Base-by-base conservation (phyloP, 2,888 invertebrate genomes). In the Lycia hirtaria region DNA sequence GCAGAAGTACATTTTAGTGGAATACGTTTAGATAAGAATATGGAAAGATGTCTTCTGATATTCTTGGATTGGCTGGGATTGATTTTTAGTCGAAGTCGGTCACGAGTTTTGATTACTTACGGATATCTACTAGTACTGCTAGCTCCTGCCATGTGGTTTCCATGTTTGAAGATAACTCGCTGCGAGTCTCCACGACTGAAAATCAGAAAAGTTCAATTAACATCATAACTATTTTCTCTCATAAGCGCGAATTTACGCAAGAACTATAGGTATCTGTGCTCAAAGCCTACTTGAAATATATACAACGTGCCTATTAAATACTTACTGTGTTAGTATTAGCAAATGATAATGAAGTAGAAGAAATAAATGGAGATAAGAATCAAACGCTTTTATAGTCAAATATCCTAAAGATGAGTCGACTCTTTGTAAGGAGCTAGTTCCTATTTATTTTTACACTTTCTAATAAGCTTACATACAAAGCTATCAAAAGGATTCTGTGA, bases 181-280 rank as follows among this genome's bases (percentile, higher is more conserved):
- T 95, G 95, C 62, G 94, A 94, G 83, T 95, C 95, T 78, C 94
- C 93, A 75, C 95, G 95, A 92, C 95, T 95, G 93, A 79, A 83
- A 81, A 79, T 70, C 73, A 67, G 60, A 67, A 69, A 28, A 52
- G n/a, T 1, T 7, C n/a, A n/a, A n/a, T n/a, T n/a, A n/a, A n/a
- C n/a, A n/a, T n/a, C n/a, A n/a, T n/a, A n/a, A n/a, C n/a, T n/a
- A n/a, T n/a, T n/a, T n/a, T n/a, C n/a, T n/a, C n/a, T n/a, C n/a
- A n/a, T n/a, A n/a, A n/a, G n/a, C n/a, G n/a, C n/a, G n/a, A n/a
- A n/a, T n/a, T n/a, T n/a, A n/a, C n/a, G n/a, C n/a, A n/a, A n/a
- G n/a, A n/a, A n/a, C n/a, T n/a, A n/a, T n/a, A n/a, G n/a, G n/a
- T n/a, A 24, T 43, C 37, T 30, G 30, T 43, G 30, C 49, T 19